Base-by-base conservation (phyloP, 2,113 vertebrate species). In the Cynocephalus volans region DNA sequence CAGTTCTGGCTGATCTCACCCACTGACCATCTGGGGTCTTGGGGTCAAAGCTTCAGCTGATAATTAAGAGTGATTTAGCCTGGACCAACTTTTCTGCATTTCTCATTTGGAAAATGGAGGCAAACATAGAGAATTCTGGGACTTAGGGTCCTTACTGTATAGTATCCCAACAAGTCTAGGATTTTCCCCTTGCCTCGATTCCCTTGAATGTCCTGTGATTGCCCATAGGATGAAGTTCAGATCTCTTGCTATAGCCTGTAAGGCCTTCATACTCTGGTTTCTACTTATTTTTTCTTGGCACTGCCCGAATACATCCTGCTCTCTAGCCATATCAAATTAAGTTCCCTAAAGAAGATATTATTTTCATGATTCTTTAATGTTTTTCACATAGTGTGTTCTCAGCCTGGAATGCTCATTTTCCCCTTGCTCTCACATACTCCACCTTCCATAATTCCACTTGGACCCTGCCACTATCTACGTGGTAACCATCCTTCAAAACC, bases 61-160 rank as follows among this genome's bases (percentile, higher is more conserved):
- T 93, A 92, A 89, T 69, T 67, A 52, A 52, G 73, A 85, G 5
- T 41, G 18, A 50, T 87, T 87, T 87, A 56, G 28, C 15, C 11
- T 52, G 45, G 48, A 84, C 33, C 13, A 79, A 24, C 70, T 2
- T 21, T 77, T 83, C 31, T 73, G 76, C 5, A 19, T 72, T 87
- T 84, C 52, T 94, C 12, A 88, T 24, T 56, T 88, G 72, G 52
- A 31, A 87, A 50, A 19, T 90, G n/a, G 80, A 96, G 75, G 26
- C n/a, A 92, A 94, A 92, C 14, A 24, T 56, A 45, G 80, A 84
- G 33, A 48, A 83, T 79, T 90, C 56, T 88, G 82, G 72, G 50
- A 73, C 23, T 4, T n/a, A 36, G 48, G 8, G 41, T 72, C 50
- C 50, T 90, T 77, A 54, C 48, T 75, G 19, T 95, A 0, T 62